Evolutionary conservation across 2,797 vertebrate genomes (phyloP).

Genomic region (Tenualosa ilisha): DNA sequence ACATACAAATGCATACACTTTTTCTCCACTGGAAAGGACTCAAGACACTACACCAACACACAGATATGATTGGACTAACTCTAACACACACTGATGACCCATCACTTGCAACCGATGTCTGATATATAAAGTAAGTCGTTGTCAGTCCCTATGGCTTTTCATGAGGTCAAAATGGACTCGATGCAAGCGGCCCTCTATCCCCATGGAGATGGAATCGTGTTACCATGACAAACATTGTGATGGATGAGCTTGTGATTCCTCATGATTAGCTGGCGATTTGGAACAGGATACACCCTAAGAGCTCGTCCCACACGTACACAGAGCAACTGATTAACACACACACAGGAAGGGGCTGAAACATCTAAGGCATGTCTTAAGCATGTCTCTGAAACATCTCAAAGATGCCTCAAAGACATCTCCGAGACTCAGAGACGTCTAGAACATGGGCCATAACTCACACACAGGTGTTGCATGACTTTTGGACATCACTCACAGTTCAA

Average conservation of each 20-base stretch:
- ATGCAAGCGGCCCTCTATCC: constrained; percentile 36
- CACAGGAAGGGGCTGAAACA: not conserved
- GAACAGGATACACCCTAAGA: not conserved
- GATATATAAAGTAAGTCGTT: not conserved
- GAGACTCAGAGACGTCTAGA: too few relatives aligned
- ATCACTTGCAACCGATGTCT: constrained; percentile 57
- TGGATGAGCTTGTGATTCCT: constrained; percentile 56
- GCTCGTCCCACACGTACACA: not conserved
- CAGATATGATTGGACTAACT: constrained; percentile 35
- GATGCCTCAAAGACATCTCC: constrained; percentile 14
- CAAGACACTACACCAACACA: not conserved
- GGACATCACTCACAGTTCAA: constrained; percentile 53
- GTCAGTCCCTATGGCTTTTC: not conserved
- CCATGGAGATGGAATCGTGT: constrained; percentile 54
- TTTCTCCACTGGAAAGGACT: not conserved
- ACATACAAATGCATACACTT: constrained; percentile 22
- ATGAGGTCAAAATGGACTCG: constrained; percentile 35
- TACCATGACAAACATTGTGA: constrained; percentile 50
- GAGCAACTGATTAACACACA: not conserved
- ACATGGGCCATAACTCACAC: not conserved
- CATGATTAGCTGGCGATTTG: constrained; percentile 52
- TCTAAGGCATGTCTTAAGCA: constrained; percentile 46
- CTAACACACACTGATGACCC: constrained; percentile 50
- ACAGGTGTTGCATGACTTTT: not conserved
- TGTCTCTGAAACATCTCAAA: constrained; percentile 55